phyloP scores from a whole-genome alignment of 1,140 invertebrate genomes.

The Aphidius gifuensis region DNA sequence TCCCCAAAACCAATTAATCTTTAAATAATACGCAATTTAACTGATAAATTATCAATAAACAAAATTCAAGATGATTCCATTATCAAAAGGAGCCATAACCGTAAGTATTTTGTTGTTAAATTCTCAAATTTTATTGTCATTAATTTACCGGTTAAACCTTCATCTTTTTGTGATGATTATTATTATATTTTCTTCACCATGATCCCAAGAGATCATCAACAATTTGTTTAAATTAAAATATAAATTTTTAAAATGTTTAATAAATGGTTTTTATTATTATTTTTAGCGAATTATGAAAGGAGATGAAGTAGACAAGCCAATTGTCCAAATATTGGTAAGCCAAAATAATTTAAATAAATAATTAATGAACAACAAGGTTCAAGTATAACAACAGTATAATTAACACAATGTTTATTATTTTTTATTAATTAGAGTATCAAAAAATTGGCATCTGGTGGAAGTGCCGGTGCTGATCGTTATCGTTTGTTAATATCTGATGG shows the following conservation, averaged over 20 bases:
- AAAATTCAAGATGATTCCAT: constrained; percentile 8
- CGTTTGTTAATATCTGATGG: constrained; percentile 85
- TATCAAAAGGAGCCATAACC: not conserved
- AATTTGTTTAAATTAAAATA: no score
- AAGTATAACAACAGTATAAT: constrained; percentile 1
- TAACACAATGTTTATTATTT: constrained; percentile 3
- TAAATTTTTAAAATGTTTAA: not conserved
- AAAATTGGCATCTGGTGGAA: constrained; percentile 54
- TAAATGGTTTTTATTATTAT: not conserved
- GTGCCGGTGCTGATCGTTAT: constrained; percentile 70
- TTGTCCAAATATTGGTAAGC: constrained; percentile 73
- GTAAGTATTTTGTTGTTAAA: not conserved
- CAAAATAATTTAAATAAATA: constrained; percentile 49
- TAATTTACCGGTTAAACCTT: no score
- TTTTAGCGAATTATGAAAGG: constrained; percentile 67
- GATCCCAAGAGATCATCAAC: no score
- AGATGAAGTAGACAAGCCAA: constrained; percentile 62
- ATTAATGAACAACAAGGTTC: constrained; percentile 6
- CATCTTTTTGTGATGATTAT: no score
- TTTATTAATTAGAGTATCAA: constrained; percentile 58
- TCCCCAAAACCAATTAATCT: no score
- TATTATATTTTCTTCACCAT: no score
- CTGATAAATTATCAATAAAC: not conserved
- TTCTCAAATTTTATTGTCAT: no score
- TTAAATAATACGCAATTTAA: no score